phyloP scores from a whole-genome alignment of 2,113 vertebrate species.

The Noturus placidus region DNA sequence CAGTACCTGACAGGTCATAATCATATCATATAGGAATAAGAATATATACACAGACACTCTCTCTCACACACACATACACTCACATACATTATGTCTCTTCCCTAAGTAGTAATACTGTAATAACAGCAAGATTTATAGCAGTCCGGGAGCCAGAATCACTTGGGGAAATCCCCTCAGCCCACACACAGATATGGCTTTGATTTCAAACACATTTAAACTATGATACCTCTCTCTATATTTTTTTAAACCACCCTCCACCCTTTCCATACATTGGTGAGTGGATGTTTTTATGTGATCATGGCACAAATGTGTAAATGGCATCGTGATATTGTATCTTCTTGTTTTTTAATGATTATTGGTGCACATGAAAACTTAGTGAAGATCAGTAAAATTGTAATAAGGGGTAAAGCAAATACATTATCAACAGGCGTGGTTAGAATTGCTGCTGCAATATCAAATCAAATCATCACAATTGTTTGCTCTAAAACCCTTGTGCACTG shows the following conservation, averaged over 20 bases:
- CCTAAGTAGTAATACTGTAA: constrained; percentile 22
- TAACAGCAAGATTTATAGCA: constrained; percentile 43
- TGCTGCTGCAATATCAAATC: not conserved
- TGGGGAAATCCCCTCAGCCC: constrained; percentile 31
- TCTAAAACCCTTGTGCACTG: not conserved
- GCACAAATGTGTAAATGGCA: not conserved
- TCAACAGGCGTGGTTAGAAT: not conserved
- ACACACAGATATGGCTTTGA: constrained; percentile 26
- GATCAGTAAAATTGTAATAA: not conserved
- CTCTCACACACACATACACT: not conserved
- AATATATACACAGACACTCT: not conserved
- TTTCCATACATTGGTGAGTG: not conserved
- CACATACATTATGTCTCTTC: not conserved
- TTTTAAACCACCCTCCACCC: not conserved
- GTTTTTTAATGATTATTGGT: not conserved
- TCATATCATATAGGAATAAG: constrained; percentile 31
- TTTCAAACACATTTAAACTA: constrained; percentile 5
- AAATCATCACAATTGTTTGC: not conserved
- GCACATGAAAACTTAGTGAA: not conserved
- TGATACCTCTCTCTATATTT: not conserved
- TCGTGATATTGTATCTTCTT: not conserved
- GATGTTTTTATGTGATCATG: not conserved
- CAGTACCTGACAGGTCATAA: constrained; percentile 23
- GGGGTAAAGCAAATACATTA: not conserved
- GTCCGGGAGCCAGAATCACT: constrained; percentile 12